phyloP scores from a whole-genome alignment of 2,888 invertebrate genomes.

The Clepsis dumicolana region DNA sequence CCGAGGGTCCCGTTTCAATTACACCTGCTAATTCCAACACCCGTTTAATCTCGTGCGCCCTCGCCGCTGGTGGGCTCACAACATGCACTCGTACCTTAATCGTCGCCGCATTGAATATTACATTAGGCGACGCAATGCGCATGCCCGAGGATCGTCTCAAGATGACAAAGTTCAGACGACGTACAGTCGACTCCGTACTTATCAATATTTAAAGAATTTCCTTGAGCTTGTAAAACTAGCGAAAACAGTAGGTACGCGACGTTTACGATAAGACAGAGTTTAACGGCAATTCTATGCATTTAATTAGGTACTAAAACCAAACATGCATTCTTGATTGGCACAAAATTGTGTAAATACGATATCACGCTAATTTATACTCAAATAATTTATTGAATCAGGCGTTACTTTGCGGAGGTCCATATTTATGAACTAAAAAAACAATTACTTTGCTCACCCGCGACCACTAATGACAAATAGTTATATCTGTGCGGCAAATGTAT shows the following conservation, averaged over 20 bases:
- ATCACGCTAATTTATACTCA: neutral
- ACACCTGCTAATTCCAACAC: conserved; percentile 39
- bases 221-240: conserved; percentile 20
- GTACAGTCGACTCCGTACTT: conserved; percentile 39
- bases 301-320: neutral
- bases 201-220: conserved; percentile 37
- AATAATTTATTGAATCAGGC: too few relatives aligned
- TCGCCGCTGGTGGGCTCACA: conserved; percentile 25
- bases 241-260: conserved; percentile 10
- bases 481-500: too few relatives aligned
- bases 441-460: too few relatives aligned
- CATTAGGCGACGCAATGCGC: conserved; percentile 40
- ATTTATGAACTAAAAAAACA: too few relatives aligned
- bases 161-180: conserved; percentile 41
- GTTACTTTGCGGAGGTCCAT: too few relatives aligned
- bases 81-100: conserved; percentile 44
- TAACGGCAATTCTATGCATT: neutral
- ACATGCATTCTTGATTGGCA: neutral
- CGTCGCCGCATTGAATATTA: conserved; percentile 44
- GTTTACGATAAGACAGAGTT: conserved; percentile 2
- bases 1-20: conserved; percentile 26
- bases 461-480: too few relatives aligned
- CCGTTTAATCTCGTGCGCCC: conserved; percentile 38
- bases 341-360: neutral
- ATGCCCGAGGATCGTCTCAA: conserved; percentile 41